Evolutionary conservation across 1,140 invertebrate genomes (phyloP), one percentile per base, ranked within the genome.

Genomic region (Saccostrea cuccullata): DNA sequence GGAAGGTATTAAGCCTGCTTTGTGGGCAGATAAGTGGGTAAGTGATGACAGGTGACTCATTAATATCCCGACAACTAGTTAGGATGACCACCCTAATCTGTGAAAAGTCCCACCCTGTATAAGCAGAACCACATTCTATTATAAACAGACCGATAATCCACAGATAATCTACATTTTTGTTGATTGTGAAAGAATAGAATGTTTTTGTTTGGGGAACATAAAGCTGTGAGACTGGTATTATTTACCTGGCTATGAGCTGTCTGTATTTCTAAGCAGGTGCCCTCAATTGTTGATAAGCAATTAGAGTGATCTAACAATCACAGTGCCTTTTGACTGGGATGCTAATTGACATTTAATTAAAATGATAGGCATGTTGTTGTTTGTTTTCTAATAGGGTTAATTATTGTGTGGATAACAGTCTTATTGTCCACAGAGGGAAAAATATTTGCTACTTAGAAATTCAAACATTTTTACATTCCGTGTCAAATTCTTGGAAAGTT

Each of bases 41-140:
- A 30, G 26, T 73, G 70, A 30, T 73, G 70, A 73, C 70, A 73
- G 70, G 70, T 73, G 70, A 73, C 26, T 73, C 70, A 73, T 17
- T 73, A 30, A 30, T 13, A 13, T 15, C 30, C 3, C 70, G 11
- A 11, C 30, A 64, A 13, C 23, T 12, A 73, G 70, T 23, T 73
- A 73, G 26, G 70, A 73, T 73, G 70, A 73, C 70, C 70, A 73
- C 58, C 70, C 70, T 73, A 73, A 73, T 73, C 70, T 73, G 70
- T 73, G 26, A 73, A 73, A 73, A 73, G 13, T 73, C 70, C 70
- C 70, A 73, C 70, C 70, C 70, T 36, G 4, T 15, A 13, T 36
- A 36, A 15, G 30, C 70, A 30, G 13, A 12, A 2, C 70, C 15
- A 3, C 11, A 73, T 36, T 73, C 26, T 73, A 30, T 26, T 36